A percentile compares a stretch with the other conserved stretches of the same genome.
phyloP scores from a whole-genome alignment of 2,113 vertebrate species.

The Peromyscus maniculatus region DNA sequence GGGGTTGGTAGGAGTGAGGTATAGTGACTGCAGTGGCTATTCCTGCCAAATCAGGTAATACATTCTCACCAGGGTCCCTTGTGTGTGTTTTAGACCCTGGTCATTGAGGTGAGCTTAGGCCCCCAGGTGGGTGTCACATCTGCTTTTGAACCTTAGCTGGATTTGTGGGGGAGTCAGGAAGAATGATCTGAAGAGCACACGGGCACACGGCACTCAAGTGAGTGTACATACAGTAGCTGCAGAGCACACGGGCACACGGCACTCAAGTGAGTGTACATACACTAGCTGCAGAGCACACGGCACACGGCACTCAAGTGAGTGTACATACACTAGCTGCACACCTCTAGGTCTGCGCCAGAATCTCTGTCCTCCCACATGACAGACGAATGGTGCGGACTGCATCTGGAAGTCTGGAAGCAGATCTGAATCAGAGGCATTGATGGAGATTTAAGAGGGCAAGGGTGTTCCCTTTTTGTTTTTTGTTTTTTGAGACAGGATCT shows the following conservation, averaged over 20 bases:
- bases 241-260: no score
- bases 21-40: slow-evolving; percentile 11
- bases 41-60: slow-evolving; percentile 13
- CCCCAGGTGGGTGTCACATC: not conserved
- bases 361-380: not conserved
- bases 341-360: not conserved
- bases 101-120: slow-evolving; percentile 20
- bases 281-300: not conserved
- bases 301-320: not conserved
- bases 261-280: not conserved
- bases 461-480: not conserved
- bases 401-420: slow-evolving; percentile 18
- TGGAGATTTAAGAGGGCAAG: slow-evolving; percentile 4
- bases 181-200: not conserved
- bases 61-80: slow-evolving; percentile 46
- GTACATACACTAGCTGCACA: not conserved
- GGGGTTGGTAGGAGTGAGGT: not conserved
- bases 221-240: not conserved
- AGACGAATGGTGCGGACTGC: not conserved
- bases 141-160: not conserved
- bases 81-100: slow-evolving; percentile 35
- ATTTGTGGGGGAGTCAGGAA: not conserved
- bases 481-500: not conserved
- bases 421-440: not conserved
- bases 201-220: not conserved